Evolutionary conservation across 2,797 vertebrate species (phyloP).

Genomic region (Menidia menidia): DNA sequence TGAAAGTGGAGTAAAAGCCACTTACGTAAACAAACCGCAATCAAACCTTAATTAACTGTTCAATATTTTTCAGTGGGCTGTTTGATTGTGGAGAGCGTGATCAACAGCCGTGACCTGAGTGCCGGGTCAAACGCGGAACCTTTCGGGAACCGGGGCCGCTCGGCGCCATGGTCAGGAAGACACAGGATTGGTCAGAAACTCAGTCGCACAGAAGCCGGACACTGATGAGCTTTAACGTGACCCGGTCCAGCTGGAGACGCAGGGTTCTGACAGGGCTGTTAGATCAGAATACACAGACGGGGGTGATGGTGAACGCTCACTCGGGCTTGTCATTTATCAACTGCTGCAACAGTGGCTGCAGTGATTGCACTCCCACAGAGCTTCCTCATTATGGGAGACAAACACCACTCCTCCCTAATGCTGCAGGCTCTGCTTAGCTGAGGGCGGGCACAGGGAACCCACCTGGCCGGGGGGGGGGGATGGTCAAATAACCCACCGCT

Average conservation of each 20-base stretch:
- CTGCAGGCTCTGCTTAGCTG: background rate
- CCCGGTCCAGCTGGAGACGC: too few relatives aligned
- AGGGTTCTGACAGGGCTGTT: too few relatives aligned
- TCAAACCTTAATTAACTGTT: slow-evolving; percentile 7
- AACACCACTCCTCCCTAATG: background rate
- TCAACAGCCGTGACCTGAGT: background rate
- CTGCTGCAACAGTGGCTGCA: background rate
- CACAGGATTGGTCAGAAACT: too few relatives aligned
- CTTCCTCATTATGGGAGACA: background rate
- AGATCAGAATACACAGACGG: too few relatives aligned
- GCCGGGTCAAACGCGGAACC: background rate
- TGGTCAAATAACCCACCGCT: too few relatives aligned
- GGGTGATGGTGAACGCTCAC: background rate
- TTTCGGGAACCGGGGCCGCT: too few relatives aligned
- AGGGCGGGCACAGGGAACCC: background rate
- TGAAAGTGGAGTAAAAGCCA: slow-evolving; percentile 15
- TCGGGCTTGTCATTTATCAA: background rate
- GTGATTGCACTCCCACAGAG: background rate
- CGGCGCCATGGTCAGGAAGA: background rate
- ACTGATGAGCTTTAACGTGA: too few relatives aligned
- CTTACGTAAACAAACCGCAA: slow-evolving; percentile 28
- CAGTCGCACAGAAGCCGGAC: background rate
- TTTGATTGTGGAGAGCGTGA: slow-evolving; percentile 36
- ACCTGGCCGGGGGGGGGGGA: too few relatives aligned
- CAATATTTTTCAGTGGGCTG: slow-evolving; percentile 3